These are phyloP conservation scores for Aphelenchoides besseyi DNA, from an alignment of 1,140 invertebrate genomes.

Conservation along the genomic window DNA sequence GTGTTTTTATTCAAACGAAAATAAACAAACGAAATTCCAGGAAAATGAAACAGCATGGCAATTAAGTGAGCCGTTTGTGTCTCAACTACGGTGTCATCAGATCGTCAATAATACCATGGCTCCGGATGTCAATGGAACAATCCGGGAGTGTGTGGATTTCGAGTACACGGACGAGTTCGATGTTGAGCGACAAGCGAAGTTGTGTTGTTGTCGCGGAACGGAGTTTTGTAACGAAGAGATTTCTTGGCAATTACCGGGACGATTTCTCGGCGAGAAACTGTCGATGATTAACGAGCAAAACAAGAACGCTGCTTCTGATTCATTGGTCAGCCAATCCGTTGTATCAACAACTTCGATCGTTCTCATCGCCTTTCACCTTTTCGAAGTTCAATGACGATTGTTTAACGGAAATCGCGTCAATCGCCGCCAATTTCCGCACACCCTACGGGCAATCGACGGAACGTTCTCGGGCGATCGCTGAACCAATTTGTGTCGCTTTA, in stretches of 20 bases:
- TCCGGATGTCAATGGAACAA: neutral
- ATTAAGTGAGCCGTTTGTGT: neutral
- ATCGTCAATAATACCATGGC: neutral
- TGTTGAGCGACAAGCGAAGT: neutral
- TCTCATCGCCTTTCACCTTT: neutral
- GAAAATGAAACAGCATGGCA: conserved; percentile 13
- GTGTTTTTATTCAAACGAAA: neutral
- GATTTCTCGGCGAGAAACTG: neutral
- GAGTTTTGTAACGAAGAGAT: conserved; percentile 2
- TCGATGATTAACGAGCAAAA: neutral
- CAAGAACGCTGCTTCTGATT: too few species aligned
- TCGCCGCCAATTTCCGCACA: neutral
- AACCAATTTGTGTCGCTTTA: too few species aligned
- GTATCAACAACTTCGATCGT: neutral
- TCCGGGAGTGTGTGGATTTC: conserved; percentile 3
- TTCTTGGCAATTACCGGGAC: neutral
- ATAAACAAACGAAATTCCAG: neutral
- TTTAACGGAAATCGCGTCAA: neutral
- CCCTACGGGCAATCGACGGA: neutral
- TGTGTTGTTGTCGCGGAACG: neutral
- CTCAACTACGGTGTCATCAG: neutral
- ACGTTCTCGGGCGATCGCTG: too few species aligned
- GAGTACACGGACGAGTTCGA: neutral
- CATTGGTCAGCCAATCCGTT: neutral
- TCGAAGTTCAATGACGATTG: neutral